Evolutionary conservation across 2,888 invertebrate genomes (phyloP).

Genomic region (Synergus gifuensis): DNA sequence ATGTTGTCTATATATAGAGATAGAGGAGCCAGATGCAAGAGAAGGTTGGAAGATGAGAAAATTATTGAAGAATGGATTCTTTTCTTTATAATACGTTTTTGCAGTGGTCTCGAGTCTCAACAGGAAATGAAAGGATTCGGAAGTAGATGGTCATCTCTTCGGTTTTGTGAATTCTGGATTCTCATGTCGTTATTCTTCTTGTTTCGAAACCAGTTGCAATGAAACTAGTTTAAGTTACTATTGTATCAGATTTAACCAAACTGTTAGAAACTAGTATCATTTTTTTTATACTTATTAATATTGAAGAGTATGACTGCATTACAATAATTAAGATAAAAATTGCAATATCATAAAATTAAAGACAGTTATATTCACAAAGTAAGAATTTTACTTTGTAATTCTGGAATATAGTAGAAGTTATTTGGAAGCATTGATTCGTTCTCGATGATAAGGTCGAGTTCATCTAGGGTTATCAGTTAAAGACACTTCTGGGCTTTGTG

Average conservation of each 20-base stretch:
- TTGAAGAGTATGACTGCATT: neutral
- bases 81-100: slow-evolving; percentile 3
- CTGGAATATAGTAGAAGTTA: neutral
- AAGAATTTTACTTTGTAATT: neutral
- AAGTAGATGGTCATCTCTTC: neutral
- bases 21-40: neutral
- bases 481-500: neutral
- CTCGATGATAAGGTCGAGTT: slow-evolving; percentile 23
- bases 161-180: neutral
- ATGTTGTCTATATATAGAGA: neutral
- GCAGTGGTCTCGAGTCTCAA: slow-evolving; percentile 20
- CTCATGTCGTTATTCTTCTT: neutral
- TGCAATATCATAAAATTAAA: neutral
- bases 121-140: neutral
- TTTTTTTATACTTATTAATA: neutral
- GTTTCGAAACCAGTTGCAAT: neutral
- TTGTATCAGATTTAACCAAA: neutral
- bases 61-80: neutral
- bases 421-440: slow-evolving; percentile 5
- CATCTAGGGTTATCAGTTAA: slow-evolving; percentile 41
- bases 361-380: neutral
- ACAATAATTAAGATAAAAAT: neutral
- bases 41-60: slow-evolving; percentile 27
- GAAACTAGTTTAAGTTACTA: neutral
- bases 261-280: no score